Conservation (phyloP, 2,113 vertebrate species). For the Carassius carassius region DNA sequence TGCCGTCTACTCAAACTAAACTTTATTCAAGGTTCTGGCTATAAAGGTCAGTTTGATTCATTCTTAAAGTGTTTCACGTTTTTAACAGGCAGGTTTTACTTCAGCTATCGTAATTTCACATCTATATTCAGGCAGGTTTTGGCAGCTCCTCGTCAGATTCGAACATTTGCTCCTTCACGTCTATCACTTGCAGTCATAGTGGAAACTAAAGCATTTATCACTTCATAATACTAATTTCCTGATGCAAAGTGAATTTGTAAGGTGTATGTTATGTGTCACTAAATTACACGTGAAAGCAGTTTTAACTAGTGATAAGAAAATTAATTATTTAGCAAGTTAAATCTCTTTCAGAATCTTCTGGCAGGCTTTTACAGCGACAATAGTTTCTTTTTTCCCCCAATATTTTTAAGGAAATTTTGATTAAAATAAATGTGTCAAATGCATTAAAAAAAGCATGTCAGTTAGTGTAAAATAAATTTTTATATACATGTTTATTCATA, state of each 20-base stretch:
- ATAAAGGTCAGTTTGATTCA: not conserved
- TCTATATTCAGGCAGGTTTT: conserved; percentile 2
- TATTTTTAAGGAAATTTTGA: not conserved
- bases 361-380: not conserved
- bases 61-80: not conserved
- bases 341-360: not conserved
- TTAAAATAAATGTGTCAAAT: not conserved
- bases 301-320: not conserved
- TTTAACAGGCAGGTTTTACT: not conserved
- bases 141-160: not conserved
- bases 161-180: not conserved
- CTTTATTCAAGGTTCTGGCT: not conserved
- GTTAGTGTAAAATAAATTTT: no score
- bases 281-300: not conserved
- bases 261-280: not conserved
- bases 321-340: not conserved
- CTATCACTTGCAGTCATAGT: not conserved
- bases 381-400: not conserved
- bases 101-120: not conserved
- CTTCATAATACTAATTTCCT: not conserved
- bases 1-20: not conserved
- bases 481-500: no score
- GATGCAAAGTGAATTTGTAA: not conserved
- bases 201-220: not conserved
- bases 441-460: no score